Percentiles rank a stretch among this genome's conserved stretches.
These are phyloP conservation scores for Antechinus stuartii DNA, from an alignment of 2,113 vertebrate species.

Conservation along the genomic window DNA sequence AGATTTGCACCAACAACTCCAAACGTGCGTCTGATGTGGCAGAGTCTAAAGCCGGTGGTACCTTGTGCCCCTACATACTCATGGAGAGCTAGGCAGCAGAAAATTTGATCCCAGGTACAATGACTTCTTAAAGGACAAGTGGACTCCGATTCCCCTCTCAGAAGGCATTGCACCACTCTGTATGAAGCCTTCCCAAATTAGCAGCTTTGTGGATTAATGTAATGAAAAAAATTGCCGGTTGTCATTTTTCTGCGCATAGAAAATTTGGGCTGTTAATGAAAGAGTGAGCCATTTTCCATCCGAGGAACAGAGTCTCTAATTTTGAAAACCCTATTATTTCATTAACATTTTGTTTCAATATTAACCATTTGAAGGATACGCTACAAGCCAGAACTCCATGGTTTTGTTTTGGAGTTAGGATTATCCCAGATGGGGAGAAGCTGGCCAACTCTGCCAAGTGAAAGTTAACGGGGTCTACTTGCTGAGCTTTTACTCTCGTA, in stretches of 20 bases:
- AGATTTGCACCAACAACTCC: background rate
- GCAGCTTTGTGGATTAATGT: constrained; percentile 36
- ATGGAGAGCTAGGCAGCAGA: background rate
- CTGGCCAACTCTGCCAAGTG: background rate
- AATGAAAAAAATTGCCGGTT: constrained; percentile 45
- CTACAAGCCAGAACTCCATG: background rate
- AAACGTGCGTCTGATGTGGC: background rate
- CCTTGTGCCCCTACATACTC: background rate
- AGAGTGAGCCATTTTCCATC: background rate
- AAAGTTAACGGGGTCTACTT: background rate
- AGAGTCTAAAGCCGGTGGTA: background rate
- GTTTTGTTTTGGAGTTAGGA: constrained; percentile 8
- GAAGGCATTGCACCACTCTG: constrained; percentile 3
- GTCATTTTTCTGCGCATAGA: constrained; percentile 35
- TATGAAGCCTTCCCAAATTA: constrained; percentile 27
- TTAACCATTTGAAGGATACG: constrained; percentile 27
- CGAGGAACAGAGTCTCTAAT: constrained; percentile 21
- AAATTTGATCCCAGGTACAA: background rate
- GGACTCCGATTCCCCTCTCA: constrained; percentile 10
- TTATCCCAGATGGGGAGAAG: background rate
- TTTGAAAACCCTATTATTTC: constrained; percentile 25
- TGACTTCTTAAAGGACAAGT: constrained; percentile 28
- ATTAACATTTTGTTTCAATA: constrained; percentile 42
- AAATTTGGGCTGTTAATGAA: constrained; percentile 32
- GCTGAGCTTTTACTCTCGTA: background rate